Percentiles rank a stretch among this genome's conserved stretches.
These are phyloP conservation scores for Anguilla japonica DNA, from an alignment of 2,113 vertebrate species.

Conservation along the genomic window DNA sequence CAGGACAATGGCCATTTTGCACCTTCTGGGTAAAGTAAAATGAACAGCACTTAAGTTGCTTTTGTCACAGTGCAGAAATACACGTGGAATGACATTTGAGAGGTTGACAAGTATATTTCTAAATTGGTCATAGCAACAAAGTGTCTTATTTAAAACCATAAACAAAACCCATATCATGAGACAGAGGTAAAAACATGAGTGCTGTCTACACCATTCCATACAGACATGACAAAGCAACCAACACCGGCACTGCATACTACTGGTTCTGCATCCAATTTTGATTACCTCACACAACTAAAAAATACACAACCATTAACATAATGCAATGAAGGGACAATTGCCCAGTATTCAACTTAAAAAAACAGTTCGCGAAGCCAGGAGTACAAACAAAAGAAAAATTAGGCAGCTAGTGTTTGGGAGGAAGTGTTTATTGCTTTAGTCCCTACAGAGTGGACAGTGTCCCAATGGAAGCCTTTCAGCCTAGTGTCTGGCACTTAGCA, in stretches of 20 bases:
- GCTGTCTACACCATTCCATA: too few relatives aligned
- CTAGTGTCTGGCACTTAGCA: neutral
- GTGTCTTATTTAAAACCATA: too few relatives aligned
- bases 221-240: too few relatives aligned
- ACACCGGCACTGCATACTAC: neutral
- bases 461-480: neutral
- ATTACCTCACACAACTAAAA: neutral
- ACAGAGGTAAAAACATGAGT: too few relatives aligned
- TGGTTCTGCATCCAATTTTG: neutral
- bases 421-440: conserved; percentile 4
- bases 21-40: too few relatives aligned
- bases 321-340: neutral
- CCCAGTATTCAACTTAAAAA: neutral
- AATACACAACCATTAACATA: too few relatives aligned
- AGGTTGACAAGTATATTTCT: too few relatives aligned
- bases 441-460: neutral
- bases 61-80: too few relatives aligned
- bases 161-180: too few relatives aligned
- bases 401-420: neutral
- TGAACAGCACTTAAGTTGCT: too few relatives aligned
- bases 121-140: too few relatives aligned
- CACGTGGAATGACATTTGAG: too few relatives aligned
- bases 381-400: neutral
- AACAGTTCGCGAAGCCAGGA: neutral
- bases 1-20: neutral